Conservation (phyloP, 2,888 invertebrate genomes). For the Cantharis flavilabris region DNA sequence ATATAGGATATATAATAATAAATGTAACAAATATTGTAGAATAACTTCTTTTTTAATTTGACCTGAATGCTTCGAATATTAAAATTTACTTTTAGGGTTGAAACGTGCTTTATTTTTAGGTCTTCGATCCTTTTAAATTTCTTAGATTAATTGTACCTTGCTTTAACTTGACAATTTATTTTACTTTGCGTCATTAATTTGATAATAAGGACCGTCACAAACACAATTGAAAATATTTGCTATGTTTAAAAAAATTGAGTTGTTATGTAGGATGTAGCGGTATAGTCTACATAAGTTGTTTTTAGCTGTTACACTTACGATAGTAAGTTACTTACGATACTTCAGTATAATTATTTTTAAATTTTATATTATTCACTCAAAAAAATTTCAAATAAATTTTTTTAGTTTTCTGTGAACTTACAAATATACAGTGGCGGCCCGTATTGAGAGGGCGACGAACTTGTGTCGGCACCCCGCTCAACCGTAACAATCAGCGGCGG, state of each 20-base stretch:
- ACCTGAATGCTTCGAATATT: neutral
- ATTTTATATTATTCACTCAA: neutral
- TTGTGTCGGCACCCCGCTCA: neutral
- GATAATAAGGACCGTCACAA: neutral
- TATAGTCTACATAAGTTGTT: neutral
- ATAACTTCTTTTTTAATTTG: neutral
- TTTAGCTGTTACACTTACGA: neutral
- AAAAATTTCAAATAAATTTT: neutral
- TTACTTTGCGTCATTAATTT: neutral
- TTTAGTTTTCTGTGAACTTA: neutral
- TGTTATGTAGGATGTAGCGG: neutral
- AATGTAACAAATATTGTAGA: neutral
- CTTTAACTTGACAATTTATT: neutral
- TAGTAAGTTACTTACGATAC: too few relatives aligned
- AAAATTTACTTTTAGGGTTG: neutral
- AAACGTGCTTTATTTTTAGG: neutral
- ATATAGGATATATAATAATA: neutral
- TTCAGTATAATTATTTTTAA: neutral
- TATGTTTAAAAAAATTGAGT: neutral
- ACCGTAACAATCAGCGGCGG: too few relatives aligned
- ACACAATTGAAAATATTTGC: neutral
- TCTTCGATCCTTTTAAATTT: neutral
- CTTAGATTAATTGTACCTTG: neutral
- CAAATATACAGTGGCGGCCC: neutral
- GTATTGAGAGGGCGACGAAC: neutral